Evolutionary conservation across 2,888 invertebrate species (phyloP), one percentile per base, ranked within the genome.

Genomic region (Hermodice carunculata): DNA sequence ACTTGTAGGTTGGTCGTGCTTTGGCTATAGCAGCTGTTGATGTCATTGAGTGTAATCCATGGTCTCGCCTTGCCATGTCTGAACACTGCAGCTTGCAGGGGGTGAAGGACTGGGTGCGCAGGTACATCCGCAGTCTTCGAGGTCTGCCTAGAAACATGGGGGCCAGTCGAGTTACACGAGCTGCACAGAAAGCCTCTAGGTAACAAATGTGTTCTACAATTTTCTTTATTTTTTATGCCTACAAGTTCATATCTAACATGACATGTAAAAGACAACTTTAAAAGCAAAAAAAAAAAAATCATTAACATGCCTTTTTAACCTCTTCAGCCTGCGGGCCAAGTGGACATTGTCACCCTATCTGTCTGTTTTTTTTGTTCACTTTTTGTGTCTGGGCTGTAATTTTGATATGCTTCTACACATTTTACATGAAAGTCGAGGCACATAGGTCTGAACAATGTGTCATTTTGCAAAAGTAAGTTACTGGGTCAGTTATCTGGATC

Each of bases 21-120:
- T 86, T 95, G 74, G 93, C 94, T 63, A 91, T 93, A 44, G 94
- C 95, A 0, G 92, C 95, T 73, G 87, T 95, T 75, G 95, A 96
- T 86, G 88, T 94, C 82, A 92, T 91, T 14, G 92, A 91, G 56
- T 90, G 90, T 69, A 94, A 95, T 86, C 94, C 94, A 31, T 91
- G 92, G 87, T 93, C 93, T 56, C 90, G 94, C 69, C 86, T 95
- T 69, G 91, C 91, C n/a, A 90, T 91, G 84, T 93, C 94, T 17
- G 94, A 86, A 62, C 78, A 79, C 60, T 73, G 70, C 73, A 78
- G 75, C 60, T 53, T 85, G n/a, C 70, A 73, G 26, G 80, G 79
- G 14, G 77, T 85, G 14, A 66, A 72, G 42, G 85, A 85, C n/a
- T 78, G 79, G 64, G 78, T 85, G 2, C 67, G 82, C 3, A 65